These are phyloP conservation scores for Mobula birostris DNA, from an alignment of 2,113 vertebrate genomes.

Conservation along the genomic window DNA sequence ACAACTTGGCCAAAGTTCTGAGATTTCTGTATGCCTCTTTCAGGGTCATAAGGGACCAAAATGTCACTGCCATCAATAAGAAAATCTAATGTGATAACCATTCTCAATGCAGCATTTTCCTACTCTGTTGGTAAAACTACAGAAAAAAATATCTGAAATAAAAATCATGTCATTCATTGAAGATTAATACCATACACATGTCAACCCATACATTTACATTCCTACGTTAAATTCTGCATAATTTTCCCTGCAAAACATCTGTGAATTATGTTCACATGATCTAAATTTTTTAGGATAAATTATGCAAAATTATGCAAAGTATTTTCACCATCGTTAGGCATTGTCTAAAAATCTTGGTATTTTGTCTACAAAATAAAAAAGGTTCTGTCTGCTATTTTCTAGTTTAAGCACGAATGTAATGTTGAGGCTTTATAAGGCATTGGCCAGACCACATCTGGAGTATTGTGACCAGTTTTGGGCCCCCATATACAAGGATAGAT, in stretches of 20 bases:
- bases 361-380: not conserved
- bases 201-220: not conserved
- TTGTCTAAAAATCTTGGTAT: not conserved
- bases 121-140: not conserved
- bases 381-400: not conserved
- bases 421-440: no score
- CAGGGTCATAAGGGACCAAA: not conserved
- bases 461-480: no score
- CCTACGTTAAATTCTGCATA: not conserved
- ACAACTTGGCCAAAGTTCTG: not conserved
- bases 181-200: not conserved
- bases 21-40: not conserved
- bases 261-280: not conserved
- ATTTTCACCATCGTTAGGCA: not conserved
- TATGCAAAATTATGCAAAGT: not conserved
- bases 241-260: not conserved
- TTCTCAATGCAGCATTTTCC: not conserved
- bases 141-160: not conserved
- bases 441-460: no score
- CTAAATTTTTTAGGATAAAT: not conserved
- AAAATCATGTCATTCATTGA: not conserved
- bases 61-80: not conserved
- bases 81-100: not conserved
- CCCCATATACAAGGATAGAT: no score
- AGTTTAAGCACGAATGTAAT: not conserved